Base-by-base conservation (phyloP, 2,113 vertebrate genomes). In the Clarias macrocephalus region DNA sequence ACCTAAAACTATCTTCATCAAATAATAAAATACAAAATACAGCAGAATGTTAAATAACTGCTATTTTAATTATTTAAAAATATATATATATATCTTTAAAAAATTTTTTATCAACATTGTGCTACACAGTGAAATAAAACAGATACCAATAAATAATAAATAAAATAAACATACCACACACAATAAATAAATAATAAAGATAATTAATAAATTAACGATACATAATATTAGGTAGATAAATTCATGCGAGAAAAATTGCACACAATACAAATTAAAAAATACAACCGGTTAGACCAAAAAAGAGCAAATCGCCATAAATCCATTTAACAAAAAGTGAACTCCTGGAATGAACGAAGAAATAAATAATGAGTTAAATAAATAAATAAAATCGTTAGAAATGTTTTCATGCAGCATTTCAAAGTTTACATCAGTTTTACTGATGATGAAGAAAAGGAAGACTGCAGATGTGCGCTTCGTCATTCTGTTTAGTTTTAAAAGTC, bases 391-490 rank as follows among this genome's bases (percentile, higher is more conserved):
- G 91, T 59, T 19, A 79, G 18, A 88, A 84, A 88, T 33, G 86
- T 68, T 85, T 88, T 89, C 37, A 59, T 63, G 42, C 76, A 52
- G 75, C 48, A 80, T 91, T 82, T 81, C 90, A 89, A 92, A 90
- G 80, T 93, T 93, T 91, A 92, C 21, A 93, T 94, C 94, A 95
- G 94, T 94, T 93, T 92, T 65, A 94, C 94, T 93, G 93, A 94
- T 93, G 82, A 88, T 42, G 79, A 63, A n/a, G 54, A 89, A 86
- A 23, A 89, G 89, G 52, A 85, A 66, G 2, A 15, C 16, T 89
- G 86, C 84, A 90, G 89, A 88, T 90, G 90, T 88, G 85, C 86
- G 90, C n/a, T 86, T 90, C 7, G 33, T 65, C 70, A 62, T 83
- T 82, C 83, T 48, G 66, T 82, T 25, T 37, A 70, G 63, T 84